These are phyloP conservation scores for Himalopsyche anomala DNA, from an alignment of 2,888 invertebrate species.

Conservation along the genomic window DNA sequence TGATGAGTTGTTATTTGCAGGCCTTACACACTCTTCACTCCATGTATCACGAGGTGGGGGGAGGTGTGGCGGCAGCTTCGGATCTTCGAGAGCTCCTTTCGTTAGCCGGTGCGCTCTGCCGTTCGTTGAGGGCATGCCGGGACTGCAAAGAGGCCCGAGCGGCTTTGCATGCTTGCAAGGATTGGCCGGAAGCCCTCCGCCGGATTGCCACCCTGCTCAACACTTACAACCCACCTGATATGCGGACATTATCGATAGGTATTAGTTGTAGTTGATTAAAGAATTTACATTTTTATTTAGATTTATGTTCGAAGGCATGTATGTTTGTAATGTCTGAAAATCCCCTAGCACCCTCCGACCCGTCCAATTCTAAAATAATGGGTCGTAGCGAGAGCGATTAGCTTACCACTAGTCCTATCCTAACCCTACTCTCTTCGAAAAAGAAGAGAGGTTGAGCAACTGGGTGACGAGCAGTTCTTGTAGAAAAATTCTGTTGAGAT, in stretches of 20 bases:
- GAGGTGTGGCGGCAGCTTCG: slow-evolving; percentile 90
- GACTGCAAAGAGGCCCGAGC: slow-evolving; percentile 82
- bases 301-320: too few species aligned
- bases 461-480: too few species aligned
- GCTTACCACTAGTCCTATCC: too few species aligned
- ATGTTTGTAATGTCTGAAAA: too few species aligned
- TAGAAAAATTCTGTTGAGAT: too few species aligned
- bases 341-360: too few species aligned
- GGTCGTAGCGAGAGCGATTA: too few species aligned
- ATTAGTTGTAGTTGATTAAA: slow-evolving; percentile 66
- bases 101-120: slow-evolving; percentile 84
- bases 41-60: slow-evolving; percentile 93
- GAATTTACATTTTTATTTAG: too few species aligned
- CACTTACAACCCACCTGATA: slow-evolving; percentile 91
- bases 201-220: slow-evolving; percentile 91
- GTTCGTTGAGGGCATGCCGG: slow-evolving; percentile 83
- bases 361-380: too few species aligned
- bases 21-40: slow-evolving; percentile 93
- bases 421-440: too few species aligned
- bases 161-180: slow-evolving; percentile 84
- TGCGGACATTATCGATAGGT: slow-evolving; percentile 88
- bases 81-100: slow-evolving; percentile 91
- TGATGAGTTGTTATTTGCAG: slow-evolving; percentile 72
- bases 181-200: slow-evolving; percentile 91
- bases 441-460: too few species aligned